These are phyloP conservation scores for Numenius arquata DNA, from an alignment of 2,113 vertebrate genomes.

Conservation along the genomic window DNA sequence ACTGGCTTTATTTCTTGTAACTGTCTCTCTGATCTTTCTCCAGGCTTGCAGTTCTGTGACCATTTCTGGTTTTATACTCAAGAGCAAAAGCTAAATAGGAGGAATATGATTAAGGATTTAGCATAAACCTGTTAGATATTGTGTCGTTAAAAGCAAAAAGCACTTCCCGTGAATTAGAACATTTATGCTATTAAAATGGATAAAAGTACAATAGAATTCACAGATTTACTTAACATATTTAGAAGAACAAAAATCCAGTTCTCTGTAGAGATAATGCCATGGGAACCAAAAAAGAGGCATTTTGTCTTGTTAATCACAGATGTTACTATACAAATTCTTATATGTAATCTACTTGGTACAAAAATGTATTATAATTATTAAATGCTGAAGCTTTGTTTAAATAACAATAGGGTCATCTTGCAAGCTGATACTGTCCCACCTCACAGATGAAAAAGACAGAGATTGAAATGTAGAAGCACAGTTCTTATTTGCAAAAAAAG, in stretches of 20 bases:
- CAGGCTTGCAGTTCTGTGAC: neutral
- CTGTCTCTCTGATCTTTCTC: neutral
- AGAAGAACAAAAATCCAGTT: slow-evolving; percentile 10
- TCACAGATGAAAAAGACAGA: neutral
- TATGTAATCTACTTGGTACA: neutral
- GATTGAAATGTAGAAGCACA: neutral
- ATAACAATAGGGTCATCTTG: neutral
- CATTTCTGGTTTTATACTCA: slow-evolving; percentile 17
- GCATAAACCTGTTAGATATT: slow-evolving; percentile 26
- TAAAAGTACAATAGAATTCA: slow-evolving; percentile 28
- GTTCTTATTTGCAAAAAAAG: neutral
- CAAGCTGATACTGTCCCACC: neutral
- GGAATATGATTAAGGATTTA: slow-evolving; percentile 35
- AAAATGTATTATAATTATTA: slow-evolving; percentile 9
- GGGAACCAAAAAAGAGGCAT: slow-evolving; percentile 17
- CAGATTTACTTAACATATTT: slow-evolving; percentile 42
- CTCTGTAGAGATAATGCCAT: slow-evolving; percentile 24
- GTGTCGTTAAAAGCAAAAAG: slow-evolving; percentile 39
- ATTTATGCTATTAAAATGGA: slow-evolving; percentile 2
- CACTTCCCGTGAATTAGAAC: slow-evolving; percentile 20
- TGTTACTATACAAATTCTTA: slow-evolving; percentile 7
- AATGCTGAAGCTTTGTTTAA: slow-evolving; percentile 16
- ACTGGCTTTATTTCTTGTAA: neutral
- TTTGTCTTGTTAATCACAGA: slow-evolving; percentile 39
- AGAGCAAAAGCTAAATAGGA: slow-evolving; percentile 26